Evolutionary conservation across 2,888 invertebrate species (phyloP).

Genomic region (Leistus spinibarbis): DNA sequence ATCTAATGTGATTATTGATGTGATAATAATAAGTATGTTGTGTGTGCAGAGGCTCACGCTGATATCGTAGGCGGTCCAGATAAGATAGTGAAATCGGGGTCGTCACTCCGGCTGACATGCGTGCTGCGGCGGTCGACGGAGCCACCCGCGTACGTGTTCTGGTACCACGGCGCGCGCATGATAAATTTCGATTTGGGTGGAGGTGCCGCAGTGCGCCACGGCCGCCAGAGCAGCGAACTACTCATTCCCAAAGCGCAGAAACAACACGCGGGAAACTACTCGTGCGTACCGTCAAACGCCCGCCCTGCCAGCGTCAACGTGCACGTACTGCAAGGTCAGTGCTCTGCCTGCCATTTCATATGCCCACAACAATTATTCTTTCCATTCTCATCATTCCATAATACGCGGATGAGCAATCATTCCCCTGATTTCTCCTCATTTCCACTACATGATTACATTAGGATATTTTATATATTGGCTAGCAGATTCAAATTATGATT

Average conservation of each 20-base stretch:
- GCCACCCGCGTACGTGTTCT: conserved; percentile 74
- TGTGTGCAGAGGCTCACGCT: conserved; percentile 67
- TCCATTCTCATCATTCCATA: not conserved
- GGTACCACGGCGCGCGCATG: conserved; percentile 86
- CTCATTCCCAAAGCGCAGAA: conserved; percentile 61
- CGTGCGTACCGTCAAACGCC: conserved; percentile 80
- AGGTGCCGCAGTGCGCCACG: conserved; percentile 61
- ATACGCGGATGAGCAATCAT: too few species aligned
- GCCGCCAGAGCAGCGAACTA: conserved; percentile 59
- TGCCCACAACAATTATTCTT: not conserved
- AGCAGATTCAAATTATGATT: too few species aligned
- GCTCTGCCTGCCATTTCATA: conserved; percentile 41
- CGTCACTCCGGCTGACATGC: conserved; percentile 72
- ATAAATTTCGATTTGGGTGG: conserved; percentile 80
- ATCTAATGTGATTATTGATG: conserved; percentile 20
- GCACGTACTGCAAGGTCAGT: conserved; percentile 71
- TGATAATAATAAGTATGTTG: not conserved
- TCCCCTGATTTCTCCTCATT: not conserved
- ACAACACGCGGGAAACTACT: conserved; percentile 78
- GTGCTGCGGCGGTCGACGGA: conserved; percentile 72
- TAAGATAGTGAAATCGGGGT: conserved; percentile 74
- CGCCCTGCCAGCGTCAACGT: conserved; percentile 76
- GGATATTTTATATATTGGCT: not conserved
- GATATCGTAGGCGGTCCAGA: conserved; percentile 73
- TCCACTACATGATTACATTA: not conserved